Conservation (phyloP, 2,888 invertebrate species). For the Ophion obscuratus region DNA sequence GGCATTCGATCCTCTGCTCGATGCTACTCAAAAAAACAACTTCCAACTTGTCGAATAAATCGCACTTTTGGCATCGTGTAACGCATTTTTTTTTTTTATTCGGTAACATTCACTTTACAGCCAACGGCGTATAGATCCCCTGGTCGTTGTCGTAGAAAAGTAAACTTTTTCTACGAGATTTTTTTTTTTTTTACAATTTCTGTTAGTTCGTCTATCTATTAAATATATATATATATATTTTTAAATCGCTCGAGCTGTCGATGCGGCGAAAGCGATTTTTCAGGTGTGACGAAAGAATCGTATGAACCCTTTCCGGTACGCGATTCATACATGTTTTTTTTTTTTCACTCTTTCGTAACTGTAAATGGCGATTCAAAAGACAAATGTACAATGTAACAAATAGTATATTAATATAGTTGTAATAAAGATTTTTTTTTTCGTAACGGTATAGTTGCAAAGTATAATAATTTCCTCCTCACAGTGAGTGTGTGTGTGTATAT, state of each 20-base stretch:
- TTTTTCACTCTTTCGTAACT: conserved; percentile 29
- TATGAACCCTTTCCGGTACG: conserved; percentile 17
- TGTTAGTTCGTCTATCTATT: conserved; percentile 40
- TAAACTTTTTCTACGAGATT: conserved; percentile 57
- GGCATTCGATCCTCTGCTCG: no score
- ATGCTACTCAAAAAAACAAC: no score
- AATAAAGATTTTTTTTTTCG: conserved; percentile 30
- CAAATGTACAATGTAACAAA: conserved; percentile 57
- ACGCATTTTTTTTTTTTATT: conserved; percentile 46
- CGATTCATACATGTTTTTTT: conserved; percentile 1
- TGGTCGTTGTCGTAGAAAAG: conserved; percentile 55
- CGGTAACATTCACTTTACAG: conserved; percentile 53
- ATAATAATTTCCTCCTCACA: conserved; percentile 56
- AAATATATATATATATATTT: conserved; percentile 38
- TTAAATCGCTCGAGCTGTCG: conserved; percentile 44
- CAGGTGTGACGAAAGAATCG: conserved; percentile 10
- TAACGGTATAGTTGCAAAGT: conserved; percentile 29
- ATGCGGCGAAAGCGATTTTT: conserved; percentile 30
- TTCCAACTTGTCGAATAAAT: not conserved
- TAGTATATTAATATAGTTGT: conserved; percentile 30
- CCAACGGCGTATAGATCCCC: conserved; percentile 41
- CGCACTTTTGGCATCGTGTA: conserved; percentile 18
- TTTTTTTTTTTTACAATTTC: conserved; percentile 44
- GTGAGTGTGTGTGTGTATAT: conserved; percentile 48
- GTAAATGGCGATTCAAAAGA: conserved; percentile 37